Evolutionary conservation across 23 tunicate species (phyloP).

Genomic region (Halocynthia roretzi): DNA sequence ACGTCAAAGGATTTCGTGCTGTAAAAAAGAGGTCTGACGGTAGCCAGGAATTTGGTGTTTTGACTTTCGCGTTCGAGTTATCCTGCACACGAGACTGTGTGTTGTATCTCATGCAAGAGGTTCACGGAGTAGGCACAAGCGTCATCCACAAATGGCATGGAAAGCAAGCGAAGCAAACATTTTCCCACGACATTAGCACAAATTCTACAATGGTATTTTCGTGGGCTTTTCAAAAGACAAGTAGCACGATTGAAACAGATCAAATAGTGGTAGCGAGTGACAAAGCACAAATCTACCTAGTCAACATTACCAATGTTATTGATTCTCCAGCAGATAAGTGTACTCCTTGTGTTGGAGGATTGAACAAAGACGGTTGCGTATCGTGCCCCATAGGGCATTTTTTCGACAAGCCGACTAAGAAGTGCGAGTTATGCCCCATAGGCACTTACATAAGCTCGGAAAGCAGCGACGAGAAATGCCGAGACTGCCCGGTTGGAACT

Average conservation of each 20-base stretch:
- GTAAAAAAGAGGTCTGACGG: conserved; percentile 5
- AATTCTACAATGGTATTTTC: conserved; percentile 50
- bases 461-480: conserved; percentile 42
- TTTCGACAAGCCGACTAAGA: conserved; percentile 23
- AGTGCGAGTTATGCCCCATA: conserved; percentile 42
- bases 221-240: conserved; percentile 71
- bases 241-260: not conserved
- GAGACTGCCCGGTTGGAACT: conserved; percentile 53
- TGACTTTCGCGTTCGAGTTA: conserved; percentile 58
- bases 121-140: conserved; percentile 20
- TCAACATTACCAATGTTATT: conserved; percentile 60
- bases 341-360: conserved; percentile 46
- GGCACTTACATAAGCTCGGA: conserved; percentile 31
- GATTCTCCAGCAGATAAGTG: conserved; percentile 62
- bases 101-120: conserved; percentile 63
- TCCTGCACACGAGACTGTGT: conserved; percentile 59
- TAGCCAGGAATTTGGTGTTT: conserved; percentile 23
- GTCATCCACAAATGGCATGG: conserved; percentile 64
- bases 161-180: conserved; percentile 43
- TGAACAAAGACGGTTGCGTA: conserved; percentile 48
- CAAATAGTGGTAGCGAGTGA: conserved; percentile 9
- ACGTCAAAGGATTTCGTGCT: conserved; percentile 32
- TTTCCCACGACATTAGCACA: conserved; percentile 12
- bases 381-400: conserved; percentile 70
- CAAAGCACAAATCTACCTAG: conserved; percentile 41